These are phyloP conservation scores for Rousettus madagascariensis DNA, from an alignment of 2,797 vertebrate species.

Conservation along the genomic window DNA sequence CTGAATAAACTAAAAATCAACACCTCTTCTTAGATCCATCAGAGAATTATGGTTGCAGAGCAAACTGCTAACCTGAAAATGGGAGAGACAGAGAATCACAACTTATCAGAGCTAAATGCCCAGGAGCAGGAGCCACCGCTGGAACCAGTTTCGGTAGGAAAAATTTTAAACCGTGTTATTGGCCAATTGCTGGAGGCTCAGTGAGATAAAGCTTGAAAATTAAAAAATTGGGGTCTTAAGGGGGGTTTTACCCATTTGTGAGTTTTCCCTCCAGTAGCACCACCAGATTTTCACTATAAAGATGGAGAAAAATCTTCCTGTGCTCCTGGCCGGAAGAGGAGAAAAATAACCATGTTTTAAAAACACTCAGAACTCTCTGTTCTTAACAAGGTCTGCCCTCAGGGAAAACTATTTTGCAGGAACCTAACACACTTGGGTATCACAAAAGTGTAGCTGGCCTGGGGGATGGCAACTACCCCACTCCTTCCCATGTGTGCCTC, in stretches of 20 bases:
- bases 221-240: neutral
- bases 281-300: neutral
- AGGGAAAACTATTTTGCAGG: neutral
- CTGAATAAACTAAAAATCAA: neutral
- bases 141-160: neutral
- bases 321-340: neutral
- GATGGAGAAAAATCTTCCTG: neutral
- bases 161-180: neutral
- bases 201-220: neutral
- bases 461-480: neutral
- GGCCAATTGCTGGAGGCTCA: neutral
- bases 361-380: neutral
- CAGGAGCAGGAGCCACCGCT: neutral
- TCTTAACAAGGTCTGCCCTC: neutral
- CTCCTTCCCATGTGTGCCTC: neutral
- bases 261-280: neutral
- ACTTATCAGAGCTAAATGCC: too few species aligned
- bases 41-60: neutral
- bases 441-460: neutral
- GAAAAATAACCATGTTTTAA: neutral
- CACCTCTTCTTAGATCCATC: neutral
- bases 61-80: neutral
- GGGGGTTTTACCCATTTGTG: neutral
- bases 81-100: neutral
- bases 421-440: neutral